Base-by-base conservation (phyloP, 1,140 invertebrate genomes). In the Drosophila watanabei region DNA sequence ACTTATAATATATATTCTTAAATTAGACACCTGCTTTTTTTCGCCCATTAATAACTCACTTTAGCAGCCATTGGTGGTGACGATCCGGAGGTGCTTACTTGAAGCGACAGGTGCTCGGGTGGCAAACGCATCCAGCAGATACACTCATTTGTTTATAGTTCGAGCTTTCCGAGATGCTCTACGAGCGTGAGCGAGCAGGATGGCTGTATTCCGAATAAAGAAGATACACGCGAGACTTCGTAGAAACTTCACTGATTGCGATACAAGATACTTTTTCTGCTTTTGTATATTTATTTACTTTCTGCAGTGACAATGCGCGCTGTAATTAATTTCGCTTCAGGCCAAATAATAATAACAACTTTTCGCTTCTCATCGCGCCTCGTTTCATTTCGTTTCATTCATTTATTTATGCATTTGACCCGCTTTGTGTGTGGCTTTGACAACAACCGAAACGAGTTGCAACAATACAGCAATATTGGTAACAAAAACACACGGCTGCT, bases 351-450 rank as follows among this genome's bases (percentile, higher is more conserved):
- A 75, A 77, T 59, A 62, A 58, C 49, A 56, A 70, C 39, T 60
- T 79, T 80, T 51, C 49, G 75, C 59, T 57, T 73, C 59, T 82
- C 41, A 70, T 71, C 62, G 80, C 56, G 57, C 68, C 76, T 76
- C 64, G 75, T 75, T 88, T 80, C 46, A 57, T 73, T 87, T 70
- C 64, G 73, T 62, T 64, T 76, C 58, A 46, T 65, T 84, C 62
- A 72, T 85, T 85, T 82, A 70, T 83, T 80, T 86, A 86, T 86
- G 86, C 70, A 82, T 75, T 86, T 89, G 86, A 89, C 86, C 86
- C 82, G 86, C 86, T 89, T 89, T 69, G 80, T 61, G 79, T 66
- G 79, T 63, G 79, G 79, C 78, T 82, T 72, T 71, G 69, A 61
- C 41, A 71, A 70, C 61, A 70, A 57, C 60, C 72, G 59, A 86